A percentile compares a stretch with the other conserved stretches of the same genome.
phyloP scores from a whole-genome alignment of 2,797 vertebrate genomes.

The Xenentodon cancila region DNA sequence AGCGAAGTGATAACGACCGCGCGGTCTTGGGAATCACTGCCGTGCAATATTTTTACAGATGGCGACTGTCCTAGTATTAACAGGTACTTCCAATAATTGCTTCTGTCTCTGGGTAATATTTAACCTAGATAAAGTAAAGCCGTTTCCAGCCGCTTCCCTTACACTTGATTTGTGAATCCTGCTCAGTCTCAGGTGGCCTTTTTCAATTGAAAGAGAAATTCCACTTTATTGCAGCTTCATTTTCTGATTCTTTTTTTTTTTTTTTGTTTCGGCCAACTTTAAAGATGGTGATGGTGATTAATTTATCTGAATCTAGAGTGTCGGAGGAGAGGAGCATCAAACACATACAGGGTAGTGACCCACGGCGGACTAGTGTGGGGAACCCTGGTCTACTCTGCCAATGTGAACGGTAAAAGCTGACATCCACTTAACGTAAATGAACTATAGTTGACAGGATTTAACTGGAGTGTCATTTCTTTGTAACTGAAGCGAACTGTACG shows the following conservation, averaged over 20 bases:
- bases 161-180: slow-evolving; percentile 20
- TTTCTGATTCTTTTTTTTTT: not conserved
- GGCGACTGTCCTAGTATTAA: slow-evolving; percentile 47
- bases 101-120: slow-evolving; percentile 53
- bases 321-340: too few species aligned
- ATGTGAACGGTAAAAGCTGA: too few species aligned
- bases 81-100: slow-evolving; percentile 59
- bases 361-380: too few species aligned
- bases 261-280: too few species aligned
- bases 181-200: not conserved
- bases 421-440: too few species aligned
- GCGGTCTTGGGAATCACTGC: slow-evolving; percentile 58
- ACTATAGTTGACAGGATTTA: too few species aligned
- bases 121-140: slow-evolving; percentile 51
- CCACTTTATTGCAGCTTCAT: not conserved
- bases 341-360: too few species aligned
- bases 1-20: slow-evolving; percentile 65
- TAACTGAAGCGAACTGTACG: too few species aligned
- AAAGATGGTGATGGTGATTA: too few species aligned
- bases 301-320: too few species aligned
- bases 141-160: slow-evolving; percentile 19
- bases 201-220: not conserved
- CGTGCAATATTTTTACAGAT: slow-evolving; percentile 63
- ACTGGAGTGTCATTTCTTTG: too few species aligned
- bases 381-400: too few species aligned